phyloP scores from a whole-genome alignment of 2,888 invertebrate genomes.

The Agrotis ipsilon region DNA sequence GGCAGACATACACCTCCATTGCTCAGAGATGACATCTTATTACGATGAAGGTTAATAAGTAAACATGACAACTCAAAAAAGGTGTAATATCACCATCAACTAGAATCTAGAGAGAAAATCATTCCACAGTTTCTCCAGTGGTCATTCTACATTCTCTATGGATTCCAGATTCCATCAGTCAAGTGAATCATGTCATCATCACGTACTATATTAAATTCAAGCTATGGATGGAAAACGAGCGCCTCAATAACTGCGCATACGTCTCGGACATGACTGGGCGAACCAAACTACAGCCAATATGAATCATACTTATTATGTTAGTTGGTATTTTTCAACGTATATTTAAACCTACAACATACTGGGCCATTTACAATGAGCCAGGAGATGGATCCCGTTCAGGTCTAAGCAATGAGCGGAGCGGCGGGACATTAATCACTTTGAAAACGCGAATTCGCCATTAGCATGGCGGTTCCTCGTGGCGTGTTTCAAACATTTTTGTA shows the following conservation, averaged over 20 bases:
- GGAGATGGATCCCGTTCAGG: no score
- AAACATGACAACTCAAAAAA: slow-evolving; percentile 12
- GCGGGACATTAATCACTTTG: no score
- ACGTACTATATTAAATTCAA: slow-evolving; percentile 20
- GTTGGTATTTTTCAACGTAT: not conserved
- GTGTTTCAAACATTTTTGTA: no score
- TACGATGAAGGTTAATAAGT: not conserved
- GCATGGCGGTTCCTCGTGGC: no score
- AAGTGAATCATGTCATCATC: slow-evolving; percentile 18
- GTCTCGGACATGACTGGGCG: slow-evolving; percentile 3
- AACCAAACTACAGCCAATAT: slow-evolving; percentile 3
- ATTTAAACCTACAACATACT: not conserved
- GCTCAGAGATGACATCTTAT: no score
- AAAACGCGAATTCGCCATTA: no score
- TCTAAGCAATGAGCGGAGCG: no score
- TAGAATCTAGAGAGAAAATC: slow-evolving; percentile 8
- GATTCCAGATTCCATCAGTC: slow-evolving; percentile 20
- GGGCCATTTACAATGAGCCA: no score
- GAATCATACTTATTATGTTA: slow-evolving; percentile 9
- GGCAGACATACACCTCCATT: no score
- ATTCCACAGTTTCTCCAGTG: not conserved
- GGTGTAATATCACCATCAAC: slow-evolving; percentile 13
- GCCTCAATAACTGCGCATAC: not conserved
- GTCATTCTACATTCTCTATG: slow-evolving; percentile 26
- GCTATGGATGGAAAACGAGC: slow-evolving; percentile 1